Percentiles rank a stretch among this genome's conserved stretches.
phyloP scores from a whole-genome alignment of 2,797 vertebrate species.

The Synaphobranchus kaupii region DNA sequence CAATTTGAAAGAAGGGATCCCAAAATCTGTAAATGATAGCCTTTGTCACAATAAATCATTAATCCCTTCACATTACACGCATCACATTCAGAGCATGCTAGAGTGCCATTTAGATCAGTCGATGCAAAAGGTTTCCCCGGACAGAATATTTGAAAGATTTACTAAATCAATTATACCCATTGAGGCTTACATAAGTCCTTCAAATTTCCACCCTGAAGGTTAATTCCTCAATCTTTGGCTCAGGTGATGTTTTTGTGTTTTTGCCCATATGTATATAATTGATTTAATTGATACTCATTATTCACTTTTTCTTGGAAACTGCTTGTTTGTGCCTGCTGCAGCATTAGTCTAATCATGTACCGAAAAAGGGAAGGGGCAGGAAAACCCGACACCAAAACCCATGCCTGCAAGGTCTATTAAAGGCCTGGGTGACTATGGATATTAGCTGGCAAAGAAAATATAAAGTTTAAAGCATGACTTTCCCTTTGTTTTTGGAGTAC shows the following conservation, averaged over 20 bases:
- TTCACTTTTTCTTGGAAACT: conserved; percentile 5
- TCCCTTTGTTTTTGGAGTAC: background rate
- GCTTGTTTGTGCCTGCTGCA: background rate
- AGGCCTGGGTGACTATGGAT: background rate
- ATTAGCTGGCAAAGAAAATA: background rate
- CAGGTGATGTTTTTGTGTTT: background rate
- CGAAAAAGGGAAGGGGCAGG: background rate
- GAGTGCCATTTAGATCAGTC: background rate
- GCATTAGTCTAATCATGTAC: background rate
- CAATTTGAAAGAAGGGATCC: background rate
- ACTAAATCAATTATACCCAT: background rate
- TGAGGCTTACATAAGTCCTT: background rate
- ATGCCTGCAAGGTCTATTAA: background rate
- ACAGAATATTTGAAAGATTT: background rate
- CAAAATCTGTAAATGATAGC: background rate
- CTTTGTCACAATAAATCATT: background rate
- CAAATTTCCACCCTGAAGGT: background rate
- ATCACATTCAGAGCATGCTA: background rate
- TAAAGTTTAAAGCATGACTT: background rate
- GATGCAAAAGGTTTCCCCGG: background rate
- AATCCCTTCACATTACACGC: background rate
- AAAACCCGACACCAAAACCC: background rate
- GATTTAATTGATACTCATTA: background rate
- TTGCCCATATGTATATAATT: background rate
- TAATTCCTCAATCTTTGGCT: background rate